Conservation (phyloP, 2,888 invertebrate species). For the Chirona hameri region DNA sequence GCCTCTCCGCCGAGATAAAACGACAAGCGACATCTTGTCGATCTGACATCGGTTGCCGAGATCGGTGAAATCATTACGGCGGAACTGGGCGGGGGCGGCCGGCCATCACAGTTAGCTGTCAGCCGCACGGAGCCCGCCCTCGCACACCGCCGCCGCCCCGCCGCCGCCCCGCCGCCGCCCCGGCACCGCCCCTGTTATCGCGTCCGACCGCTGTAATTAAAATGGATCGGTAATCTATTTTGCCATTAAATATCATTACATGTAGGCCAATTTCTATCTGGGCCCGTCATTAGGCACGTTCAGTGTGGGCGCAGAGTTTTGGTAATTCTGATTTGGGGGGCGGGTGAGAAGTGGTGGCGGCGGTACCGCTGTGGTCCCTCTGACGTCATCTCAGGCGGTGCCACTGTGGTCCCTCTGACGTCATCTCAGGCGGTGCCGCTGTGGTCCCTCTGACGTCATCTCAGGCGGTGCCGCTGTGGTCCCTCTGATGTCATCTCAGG, state of each 20-base stretch:
- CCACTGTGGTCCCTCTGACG: no score
- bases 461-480: no score
- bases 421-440: no score
- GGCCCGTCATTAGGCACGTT: neutral
- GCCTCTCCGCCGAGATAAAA: neutral
- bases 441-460: no score
- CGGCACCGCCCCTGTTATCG: slow-evolving; percentile 1
- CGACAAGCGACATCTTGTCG: neutral
- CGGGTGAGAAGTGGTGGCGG: no score
- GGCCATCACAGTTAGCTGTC: neutral
- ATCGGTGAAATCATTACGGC: slow-evolving; percentile 11
- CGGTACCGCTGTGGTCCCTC: no score
- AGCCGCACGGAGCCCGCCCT: neutral
- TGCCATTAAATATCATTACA: neutral
- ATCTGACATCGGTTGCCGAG: neutral
- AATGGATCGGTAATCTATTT: neutral
- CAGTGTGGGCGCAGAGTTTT: neutral
- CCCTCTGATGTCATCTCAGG: no score
- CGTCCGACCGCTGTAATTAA: neutral
- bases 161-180: neutral
- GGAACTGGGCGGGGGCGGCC: neutral
- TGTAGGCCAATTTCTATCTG: neutral
- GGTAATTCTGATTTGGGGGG: neutral
- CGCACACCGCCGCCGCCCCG: neutral
- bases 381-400: no score